Percentiles rank a stretch among this genome's conserved stretches.
Evolutionary conservation across 1,140 invertebrate species (phyloP).

Genomic region (Ceratosolen fusciceps): DNA sequence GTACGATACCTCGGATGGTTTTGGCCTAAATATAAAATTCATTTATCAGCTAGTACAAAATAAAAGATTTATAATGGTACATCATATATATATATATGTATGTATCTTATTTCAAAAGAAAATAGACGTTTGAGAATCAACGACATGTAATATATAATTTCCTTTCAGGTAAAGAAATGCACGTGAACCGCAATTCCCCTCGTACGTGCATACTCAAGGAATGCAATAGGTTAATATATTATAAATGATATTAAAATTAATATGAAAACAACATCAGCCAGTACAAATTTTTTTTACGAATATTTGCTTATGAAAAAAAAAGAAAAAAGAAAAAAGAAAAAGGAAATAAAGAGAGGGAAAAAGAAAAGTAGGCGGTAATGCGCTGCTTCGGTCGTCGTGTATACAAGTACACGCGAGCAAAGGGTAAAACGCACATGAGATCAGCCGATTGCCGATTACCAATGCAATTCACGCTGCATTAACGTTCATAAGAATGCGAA

Average conservation of each 20-base stretch:
- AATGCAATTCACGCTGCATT: conserved; percentile 54
- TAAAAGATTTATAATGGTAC: conserved; percentile 51
- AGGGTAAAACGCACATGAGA: conserved; percentile 51
- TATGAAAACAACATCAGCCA: conserved; percentile 42
- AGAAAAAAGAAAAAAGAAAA: conserved; percentile 21
- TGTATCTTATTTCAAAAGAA: conserved; percentile 36
- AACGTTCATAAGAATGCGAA: conserved; percentile 43
- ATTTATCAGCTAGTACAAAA: conserved; percentile 41
- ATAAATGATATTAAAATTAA: conserved; percentile 35
- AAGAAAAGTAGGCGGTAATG: conserved; percentile 40
- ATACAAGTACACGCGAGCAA: conserved; percentile 44
- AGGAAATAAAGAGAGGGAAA: conserved; percentile 5
- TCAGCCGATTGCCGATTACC: conserved; percentile 57
- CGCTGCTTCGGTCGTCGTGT: conserved; percentile 36
- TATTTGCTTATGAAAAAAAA: conserved; percentile 27
- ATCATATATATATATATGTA: no score
- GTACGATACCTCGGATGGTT: conserved; percentile 50
- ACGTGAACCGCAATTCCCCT: not conserved
- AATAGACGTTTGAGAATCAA: conserved; percentile 37
- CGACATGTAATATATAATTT: conserved; percentile 8
- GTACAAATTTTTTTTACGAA: conserved; percentile 37
- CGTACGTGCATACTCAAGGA: conserved; percentile 2
- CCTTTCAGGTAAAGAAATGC: conserved; percentile 39
- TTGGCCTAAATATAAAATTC: conserved; percentile 31
- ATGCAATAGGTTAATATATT: conserved; percentile 30